Evolutionary conservation across 2,888 invertebrate genomes (phyloP).

Genomic region (Trissonchulus sp.): DNA sequence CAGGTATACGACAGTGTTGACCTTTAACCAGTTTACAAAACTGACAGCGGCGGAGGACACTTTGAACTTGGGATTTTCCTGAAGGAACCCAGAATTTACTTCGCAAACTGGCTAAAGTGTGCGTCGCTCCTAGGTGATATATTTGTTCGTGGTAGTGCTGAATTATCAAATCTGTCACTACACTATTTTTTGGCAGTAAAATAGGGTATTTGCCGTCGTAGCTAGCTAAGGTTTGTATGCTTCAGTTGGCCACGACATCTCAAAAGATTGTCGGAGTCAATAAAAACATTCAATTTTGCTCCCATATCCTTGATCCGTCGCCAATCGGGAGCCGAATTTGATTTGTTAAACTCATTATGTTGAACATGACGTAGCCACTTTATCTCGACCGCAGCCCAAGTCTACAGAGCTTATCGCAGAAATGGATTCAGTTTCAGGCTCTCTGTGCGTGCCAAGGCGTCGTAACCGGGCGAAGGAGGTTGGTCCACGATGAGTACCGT

Average conservation of each 20-base stretch:
- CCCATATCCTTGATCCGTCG: background rate
- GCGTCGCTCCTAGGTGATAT: conserved; percentile 14
- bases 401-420: no score
- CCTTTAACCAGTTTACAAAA: conserved; percentile 19
- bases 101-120: conserved; percentile 6
- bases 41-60: conserved; percentile 10
- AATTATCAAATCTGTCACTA: conserved; percentile 8
- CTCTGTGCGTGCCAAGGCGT: no score
- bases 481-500: background rate
- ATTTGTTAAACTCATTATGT: background rate
- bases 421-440: no score
- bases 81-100: conserved; percentile 9
- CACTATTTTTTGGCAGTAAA: background rate
- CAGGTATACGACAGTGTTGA: background rate
- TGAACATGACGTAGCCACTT: background rate
- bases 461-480: no score
- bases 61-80: conserved; percentile 4
- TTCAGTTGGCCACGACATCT: conserved; percentile 17
- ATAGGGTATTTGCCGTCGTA: conserved; percentile 5
- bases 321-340: background rate
- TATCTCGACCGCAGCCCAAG: background rate
- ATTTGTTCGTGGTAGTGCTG: conserved; percentile 1
- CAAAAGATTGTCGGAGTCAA: background rate
- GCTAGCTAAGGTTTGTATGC: background rate
- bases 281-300: background rate